phyloP scores from a whole-genome alignment of 2,888 invertebrate genomes.

The Autographa pulchrina region DNA sequence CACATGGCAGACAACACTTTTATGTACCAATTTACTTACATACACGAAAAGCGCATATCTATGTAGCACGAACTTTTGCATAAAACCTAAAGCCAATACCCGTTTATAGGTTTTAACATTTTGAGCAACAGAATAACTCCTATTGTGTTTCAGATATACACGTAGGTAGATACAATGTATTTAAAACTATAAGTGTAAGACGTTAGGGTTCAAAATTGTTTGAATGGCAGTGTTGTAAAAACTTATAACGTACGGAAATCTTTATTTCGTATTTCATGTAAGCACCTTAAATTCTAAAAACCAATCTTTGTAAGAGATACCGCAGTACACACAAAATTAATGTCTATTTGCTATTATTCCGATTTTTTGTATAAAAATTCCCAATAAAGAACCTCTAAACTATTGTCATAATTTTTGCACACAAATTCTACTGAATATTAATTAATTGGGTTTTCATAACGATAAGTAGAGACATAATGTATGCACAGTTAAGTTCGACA shows the following conservation, averaged over 20 bases:
- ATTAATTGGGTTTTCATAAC: neutral
- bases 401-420: too few species aligned
- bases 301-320: too few species aligned
- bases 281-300: too few species aligned
- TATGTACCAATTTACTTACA: slow-evolving; percentile 56
- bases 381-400: too few species aligned
- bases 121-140: neutral
- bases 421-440: neutral
- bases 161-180: neutral
- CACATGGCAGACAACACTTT: slow-evolving; percentile 50
- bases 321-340: too few species aligned
- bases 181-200: neutral
- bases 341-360: too few species aligned
- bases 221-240: too few species aligned
- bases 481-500: slow-evolving; percentile 1
- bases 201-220: too few species aligned
- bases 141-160: neutral
- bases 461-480: neutral
- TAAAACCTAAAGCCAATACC: slow-evolving; percentile 24
- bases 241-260: too few species aligned
- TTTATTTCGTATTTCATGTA: too few species aligned
- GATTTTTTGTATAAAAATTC: too few species aligned
- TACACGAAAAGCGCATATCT: slow-evolving; percentile 50
- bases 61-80: slow-evolving; percentile 12
- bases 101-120: neutral